Evolutionary conservation across 2,888 invertebrate species (phyloP).

Genomic region (Heliconius cydno): DNA sequence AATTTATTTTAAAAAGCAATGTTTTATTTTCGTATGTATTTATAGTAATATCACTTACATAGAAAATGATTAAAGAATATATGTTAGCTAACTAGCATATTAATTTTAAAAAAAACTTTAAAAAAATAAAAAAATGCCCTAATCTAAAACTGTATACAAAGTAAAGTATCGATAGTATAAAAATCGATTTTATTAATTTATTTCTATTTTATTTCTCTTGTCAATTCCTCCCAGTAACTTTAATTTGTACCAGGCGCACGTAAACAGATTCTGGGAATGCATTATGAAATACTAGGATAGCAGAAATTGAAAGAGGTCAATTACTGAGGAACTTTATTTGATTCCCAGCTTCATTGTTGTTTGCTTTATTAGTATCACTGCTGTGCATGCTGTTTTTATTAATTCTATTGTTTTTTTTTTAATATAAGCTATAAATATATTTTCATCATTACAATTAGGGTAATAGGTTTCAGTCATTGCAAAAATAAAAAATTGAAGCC

Average conservation of each 20-base stretch:
- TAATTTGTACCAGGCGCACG: slow-evolving; percentile 25
- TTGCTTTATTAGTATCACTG: slow-evolving; percentile 11
- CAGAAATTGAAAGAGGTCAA: slow-evolving; percentile 24
- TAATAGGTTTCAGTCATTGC: slow-evolving; percentile 1
- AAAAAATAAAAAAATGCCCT: too few relatives aligned
- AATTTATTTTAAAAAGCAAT: too few relatives aligned
- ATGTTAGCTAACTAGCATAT: too few relatives aligned
- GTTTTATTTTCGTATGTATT: too few relatives aligned
- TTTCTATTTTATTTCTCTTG: too few relatives aligned
- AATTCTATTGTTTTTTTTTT: neutral
- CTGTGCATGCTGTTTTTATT: slow-evolving; percentile 2
- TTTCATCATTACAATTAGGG: neutral
- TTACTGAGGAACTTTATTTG: slow-evolving; percentile 19
- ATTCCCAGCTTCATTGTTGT: slow-evolving; percentile 1
- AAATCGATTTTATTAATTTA: too few relatives aligned
- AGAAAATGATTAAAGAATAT: too few relatives aligned
- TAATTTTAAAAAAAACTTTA: too few relatives aligned
- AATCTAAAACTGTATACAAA: too few relatives aligned
- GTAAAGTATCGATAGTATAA: too few relatives aligned
- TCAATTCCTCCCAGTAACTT: neutral
- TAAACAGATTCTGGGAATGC: slow-evolving; percentile 17
- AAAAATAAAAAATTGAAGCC: neutral
- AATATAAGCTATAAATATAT: neutral
- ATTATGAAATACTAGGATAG: slow-evolving; percentile 22
- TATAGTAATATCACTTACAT: too few relatives aligned